Conservation (phyloP, 2,113 vertebrate species). For the Pyrgilauda ruficollis region DNA sequence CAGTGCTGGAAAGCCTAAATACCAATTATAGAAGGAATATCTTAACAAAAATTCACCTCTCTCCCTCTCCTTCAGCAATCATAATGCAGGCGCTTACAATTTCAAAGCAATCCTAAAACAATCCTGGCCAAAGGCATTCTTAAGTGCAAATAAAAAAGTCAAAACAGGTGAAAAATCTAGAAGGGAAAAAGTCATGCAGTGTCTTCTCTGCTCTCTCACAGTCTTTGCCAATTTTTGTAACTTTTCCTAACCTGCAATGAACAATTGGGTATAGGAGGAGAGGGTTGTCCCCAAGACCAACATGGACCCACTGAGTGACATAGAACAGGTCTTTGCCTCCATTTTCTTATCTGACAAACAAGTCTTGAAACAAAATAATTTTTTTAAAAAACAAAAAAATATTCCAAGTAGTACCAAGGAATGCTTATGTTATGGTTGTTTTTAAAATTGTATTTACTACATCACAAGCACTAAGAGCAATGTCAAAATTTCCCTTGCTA, state of each 20-base stretch:
- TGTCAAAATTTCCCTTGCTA: not conserved
- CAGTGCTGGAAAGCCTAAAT: not conserved
- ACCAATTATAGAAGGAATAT: slow-evolving; percentile 1
- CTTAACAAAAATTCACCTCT: slow-evolving; percentile 8
- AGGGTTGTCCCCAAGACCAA: not conserved
- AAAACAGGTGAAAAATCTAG: not conserved
- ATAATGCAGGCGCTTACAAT: not conserved
- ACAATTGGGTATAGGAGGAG: not conserved
- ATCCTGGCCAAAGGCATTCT: not conserved
- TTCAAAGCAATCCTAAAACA: not conserved
- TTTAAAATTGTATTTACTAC: not conserved
- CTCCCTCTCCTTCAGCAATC: not conserved
- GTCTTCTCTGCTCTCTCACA: not conserved
- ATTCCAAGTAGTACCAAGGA: not conserved
- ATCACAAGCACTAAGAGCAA: not conserved
- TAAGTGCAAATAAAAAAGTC: not conserved
- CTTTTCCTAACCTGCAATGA: not conserved
- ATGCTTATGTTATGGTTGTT: not conserved
- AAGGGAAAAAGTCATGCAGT: not conserved
- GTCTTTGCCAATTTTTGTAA: not conserved
- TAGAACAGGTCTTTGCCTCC: not conserved
- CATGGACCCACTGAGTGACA: not conserved
- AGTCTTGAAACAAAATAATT: not conserved
- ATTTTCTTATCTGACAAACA: not conserved
- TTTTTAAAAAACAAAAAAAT: too few species aligned